Base-by-base conservation (phyloP, 2,888 invertebrate species). In the Philereme vetulata region DNA sequence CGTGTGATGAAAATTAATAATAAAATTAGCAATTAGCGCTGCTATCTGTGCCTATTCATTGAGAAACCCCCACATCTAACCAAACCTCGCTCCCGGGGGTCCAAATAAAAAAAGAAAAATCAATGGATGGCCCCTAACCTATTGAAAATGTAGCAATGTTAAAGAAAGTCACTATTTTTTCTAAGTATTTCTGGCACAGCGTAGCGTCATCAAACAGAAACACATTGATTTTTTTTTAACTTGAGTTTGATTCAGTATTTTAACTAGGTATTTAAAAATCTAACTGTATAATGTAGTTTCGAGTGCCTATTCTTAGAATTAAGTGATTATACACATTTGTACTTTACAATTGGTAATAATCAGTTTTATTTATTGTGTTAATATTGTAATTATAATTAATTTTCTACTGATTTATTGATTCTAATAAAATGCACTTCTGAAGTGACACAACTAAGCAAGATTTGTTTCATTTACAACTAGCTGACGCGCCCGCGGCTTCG, bases 351-450 rank as follows among this genome's bases (percentile, higher is more conserved):
- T 76, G 72, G 71, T 75, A 75, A 70, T 69, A 74, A 77, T 80
- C 83, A 74, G 74, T 70, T 73, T 76, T 82, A 86, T 86, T 87
- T 88, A 86, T 89, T 88, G 78, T 82, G 77, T 80, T 84, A 72
- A 70, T 67, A 71, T 72, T 79, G 70, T 74, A 70, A 54, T 72
- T 68, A 77, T 75, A 74, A 74, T 77, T 77, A 80, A 76, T 81
- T 85, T 84, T 87, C 80, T 88, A 90, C 78, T 87, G 84, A 86
- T 84, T 80, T 71, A 74, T 77, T 60, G 75, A 80, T 75, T 80
- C 78, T 85, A 88, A 89, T 89, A 81, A 90, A 90, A 83, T 80
- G 81, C 90, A 91, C 91, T 90, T 85, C 70, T 74, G 68, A 88
- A 88, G 90, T 90, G 90, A 82, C 83, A 86, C 86, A 62, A 70